Evolutionary conservation across 2,113 vertebrate genomes (phyloP).

Genomic region (Scatophagus argus): DNA sequence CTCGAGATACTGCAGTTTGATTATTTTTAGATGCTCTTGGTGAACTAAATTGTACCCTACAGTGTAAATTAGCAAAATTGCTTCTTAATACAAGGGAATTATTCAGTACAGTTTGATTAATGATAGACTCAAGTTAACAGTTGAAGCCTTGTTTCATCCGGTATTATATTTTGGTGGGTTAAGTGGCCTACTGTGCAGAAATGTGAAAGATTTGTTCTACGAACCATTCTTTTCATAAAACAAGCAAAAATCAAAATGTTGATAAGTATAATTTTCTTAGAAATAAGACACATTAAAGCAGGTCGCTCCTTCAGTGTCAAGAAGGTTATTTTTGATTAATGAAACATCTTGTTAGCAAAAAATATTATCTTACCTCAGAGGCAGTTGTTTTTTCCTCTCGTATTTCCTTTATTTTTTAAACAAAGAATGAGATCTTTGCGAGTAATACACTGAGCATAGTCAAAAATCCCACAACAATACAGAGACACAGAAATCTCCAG

Average conservation of each 20-base stretch:
- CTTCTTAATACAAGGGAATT: slow-evolving; percentile 47
- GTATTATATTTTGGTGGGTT: neutral
- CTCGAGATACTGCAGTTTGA: slow-evolving; percentile 17
- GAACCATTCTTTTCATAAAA: neutral
- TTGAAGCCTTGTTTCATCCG: slow-evolving; percentile 23
- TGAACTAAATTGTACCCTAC: neutral
- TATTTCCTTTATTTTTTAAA: neutral
- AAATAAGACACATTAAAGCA: neutral
- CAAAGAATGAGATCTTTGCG: neutral
- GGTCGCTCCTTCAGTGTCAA: neutral
- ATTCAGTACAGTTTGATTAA: slow-evolving; percentile 38
- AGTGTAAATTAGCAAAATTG: slow-evolving; percentile 48
- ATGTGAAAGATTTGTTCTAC: neutral
- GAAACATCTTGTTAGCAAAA: neutral
- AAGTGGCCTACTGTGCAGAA: neutral
- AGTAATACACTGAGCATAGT: neutral
- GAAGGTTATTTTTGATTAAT: neutral
- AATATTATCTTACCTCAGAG: neutral
- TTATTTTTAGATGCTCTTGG: slow-evolving; percentile 33
- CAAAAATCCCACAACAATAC: slow-evolving; percentile 16
- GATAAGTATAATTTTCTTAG: neutral
- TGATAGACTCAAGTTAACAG: slow-evolving; percentile 9
- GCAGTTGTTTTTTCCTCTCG: neutral
- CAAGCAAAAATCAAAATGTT: neutral
- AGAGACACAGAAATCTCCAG: slow-evolving; percentile 14